These are phyloP conservation scores for Menidia beryllina DNA, from an alignment of 2,113 vertebrate species.

Conservation along the genomic window DNA sequence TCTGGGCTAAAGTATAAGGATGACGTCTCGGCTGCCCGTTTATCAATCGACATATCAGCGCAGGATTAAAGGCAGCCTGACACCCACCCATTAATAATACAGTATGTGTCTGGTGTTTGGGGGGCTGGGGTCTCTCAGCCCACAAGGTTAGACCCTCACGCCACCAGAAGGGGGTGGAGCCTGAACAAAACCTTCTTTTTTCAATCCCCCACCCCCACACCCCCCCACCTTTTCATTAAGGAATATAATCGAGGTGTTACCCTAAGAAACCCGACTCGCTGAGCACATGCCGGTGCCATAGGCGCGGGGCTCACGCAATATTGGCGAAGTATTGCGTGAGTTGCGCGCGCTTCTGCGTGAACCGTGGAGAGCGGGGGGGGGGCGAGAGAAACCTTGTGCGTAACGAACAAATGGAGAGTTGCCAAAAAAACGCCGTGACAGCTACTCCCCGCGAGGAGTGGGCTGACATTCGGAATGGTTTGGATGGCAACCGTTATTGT, in stretches of 20 bases:
- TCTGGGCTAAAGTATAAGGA: conserved; percentile 27
- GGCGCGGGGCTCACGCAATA: conserved; percentile 65
- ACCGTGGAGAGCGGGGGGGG: not conserved
- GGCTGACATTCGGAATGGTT: conserved; percentile 45
- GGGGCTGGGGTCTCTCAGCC: conserved; percentile 41
- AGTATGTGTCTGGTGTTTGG: conserved; percentile 26
- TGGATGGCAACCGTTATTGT: conserved; percentile 51
- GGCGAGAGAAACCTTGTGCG: conserved; percentile 25
- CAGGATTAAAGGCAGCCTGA: conserved; percentile 52
- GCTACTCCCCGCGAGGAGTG: conserved; percentile 44
- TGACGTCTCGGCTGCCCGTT: conserved; percentile 16
- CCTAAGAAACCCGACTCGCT: not conserved
- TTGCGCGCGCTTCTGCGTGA: conserved; percentile 37
- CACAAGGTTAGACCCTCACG: conserved; percentile 66
- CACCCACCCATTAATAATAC: conserved; percentile 46
- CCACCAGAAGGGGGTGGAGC: conserved; percentile 72
- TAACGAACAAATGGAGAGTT: conserved; percentile 52
- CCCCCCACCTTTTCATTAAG: conserved; percentile 23
- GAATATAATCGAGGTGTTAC: conserved; percentile 7
- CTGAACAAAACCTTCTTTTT: conserved; percentile 25
- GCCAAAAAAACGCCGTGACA: conserved; percentile 60
- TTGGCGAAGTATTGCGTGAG: conserved; percentile 61
- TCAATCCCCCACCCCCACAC: not conserved
- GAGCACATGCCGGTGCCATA: conserved; percentile 1
- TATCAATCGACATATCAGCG: conserved; percentile 41